These are phyloP conservation scores for Tiliacea citrago DNA, from an alignment of 2,888 invertebrate species.

Conservation along the genomic window DNA sequence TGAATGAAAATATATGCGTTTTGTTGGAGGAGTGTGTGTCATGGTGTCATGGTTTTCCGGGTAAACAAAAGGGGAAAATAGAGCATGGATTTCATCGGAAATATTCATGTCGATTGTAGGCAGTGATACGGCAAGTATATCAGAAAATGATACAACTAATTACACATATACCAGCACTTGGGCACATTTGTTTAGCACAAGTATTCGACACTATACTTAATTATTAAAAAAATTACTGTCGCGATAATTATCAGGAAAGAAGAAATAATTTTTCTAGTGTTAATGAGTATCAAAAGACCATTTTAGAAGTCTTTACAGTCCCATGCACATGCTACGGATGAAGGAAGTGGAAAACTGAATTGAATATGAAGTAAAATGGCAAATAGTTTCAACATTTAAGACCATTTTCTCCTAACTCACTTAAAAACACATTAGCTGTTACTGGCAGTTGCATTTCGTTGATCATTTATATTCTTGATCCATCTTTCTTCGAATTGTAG, in stretches of 20 bases:
- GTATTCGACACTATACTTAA: background rate
- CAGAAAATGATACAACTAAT: background rate
- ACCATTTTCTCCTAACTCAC: constrained; percentile 32
- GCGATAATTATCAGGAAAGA: too few relatives aligned
- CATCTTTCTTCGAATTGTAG: constrained; percentile 26
- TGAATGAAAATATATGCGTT: constrained; percentile 42
- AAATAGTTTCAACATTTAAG: constrained; percentile 14
- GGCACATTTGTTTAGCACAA: background rate
- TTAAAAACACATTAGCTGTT: constrained; percentile 50
- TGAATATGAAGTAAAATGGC: constrained; percentile 23
- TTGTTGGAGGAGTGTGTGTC: constrained; percentile 33
- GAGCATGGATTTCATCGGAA: constrained; percentile 11
- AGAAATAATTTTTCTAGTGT: background rate
- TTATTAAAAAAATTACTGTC: background rate
- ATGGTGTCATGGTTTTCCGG: constrained; percentile 31
- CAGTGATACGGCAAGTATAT: background rate
- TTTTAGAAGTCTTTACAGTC: background rate
- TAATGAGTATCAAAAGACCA: too few relatives aligned
- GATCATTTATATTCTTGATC: constrained; percentile 54
- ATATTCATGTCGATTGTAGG: constrained; percentile 1
- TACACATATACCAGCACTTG: background rate
- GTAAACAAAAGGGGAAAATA: constrained; percentile 39
- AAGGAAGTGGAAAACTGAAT: constrained; percentile 7
- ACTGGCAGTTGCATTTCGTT: constrained; percentile 46
- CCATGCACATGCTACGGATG: background rate